Evolutionary conservation across 2,888 invertebrate species (phyloP).

Genomic region (Pterostichus madidus): DNA sequence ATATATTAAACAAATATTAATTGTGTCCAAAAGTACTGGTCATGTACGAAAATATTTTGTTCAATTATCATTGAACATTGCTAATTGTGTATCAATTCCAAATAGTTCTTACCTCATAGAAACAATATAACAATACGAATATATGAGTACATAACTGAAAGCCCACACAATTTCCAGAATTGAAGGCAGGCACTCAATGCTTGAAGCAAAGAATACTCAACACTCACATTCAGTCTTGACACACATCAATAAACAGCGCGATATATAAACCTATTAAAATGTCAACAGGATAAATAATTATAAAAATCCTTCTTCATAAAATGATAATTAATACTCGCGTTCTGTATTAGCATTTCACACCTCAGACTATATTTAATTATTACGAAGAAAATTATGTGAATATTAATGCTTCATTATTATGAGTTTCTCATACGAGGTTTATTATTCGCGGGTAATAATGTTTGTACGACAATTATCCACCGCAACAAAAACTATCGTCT

Average conservation of each 20-base stretch:
- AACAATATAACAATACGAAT: background rate
- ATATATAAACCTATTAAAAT: constrained; percentile 63
- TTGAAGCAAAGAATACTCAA: constrained; percentile 23
- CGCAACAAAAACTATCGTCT: background rate
- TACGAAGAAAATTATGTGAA: constrained; percentile 55
- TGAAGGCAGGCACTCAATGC: constrained; percentile 9
- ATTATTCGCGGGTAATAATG: constrained; percentile 22
- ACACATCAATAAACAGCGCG: constrained; percentile 61
- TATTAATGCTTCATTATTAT: constrained; percentile 26
- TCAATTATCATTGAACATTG: no score
- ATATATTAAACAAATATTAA: no score
- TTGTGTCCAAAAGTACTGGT: no score
- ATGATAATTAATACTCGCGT: constrained; percentile 59
- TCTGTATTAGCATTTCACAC: constrained; percentile 61
- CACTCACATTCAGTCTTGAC: constrained; percentile 51
- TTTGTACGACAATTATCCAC: background rate
- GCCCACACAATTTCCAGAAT: constrained; percentile 18
- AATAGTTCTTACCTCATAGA: background rate
- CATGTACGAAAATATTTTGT: no score
- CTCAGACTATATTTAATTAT: constrained; percentile 56
- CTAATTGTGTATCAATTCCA: no score
- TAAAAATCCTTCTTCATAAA: constrained; percentile 59
- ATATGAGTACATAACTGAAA: background rate
- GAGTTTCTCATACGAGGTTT: constrained; percentile 23
- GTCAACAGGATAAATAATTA: constrained; percentile 60